Evolutionary conservation across 2,113 vertebrate species (phyloP).

Genomic region (Nicator chloris): DNA sequence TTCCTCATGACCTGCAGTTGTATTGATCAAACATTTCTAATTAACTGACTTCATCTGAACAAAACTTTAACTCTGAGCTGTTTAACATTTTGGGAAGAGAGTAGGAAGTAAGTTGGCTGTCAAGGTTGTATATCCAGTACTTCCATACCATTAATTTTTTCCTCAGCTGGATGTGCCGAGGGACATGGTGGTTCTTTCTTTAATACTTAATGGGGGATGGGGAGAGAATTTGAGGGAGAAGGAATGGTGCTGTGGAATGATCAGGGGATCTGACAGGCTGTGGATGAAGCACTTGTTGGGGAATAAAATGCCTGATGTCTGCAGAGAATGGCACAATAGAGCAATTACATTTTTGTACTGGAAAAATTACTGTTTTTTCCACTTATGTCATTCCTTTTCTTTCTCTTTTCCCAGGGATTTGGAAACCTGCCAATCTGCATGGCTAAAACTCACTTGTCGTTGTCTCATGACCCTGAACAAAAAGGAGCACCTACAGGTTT

Average conservation of each 20-base stretch:
- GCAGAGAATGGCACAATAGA: neutral
- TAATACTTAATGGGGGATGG: neutral
- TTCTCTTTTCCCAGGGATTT: conserved; percentile 81
- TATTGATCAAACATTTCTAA: neutral
- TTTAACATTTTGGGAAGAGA: neutral
- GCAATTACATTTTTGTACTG: neutral
- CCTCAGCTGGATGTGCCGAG: neutral
- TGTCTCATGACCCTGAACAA: conserved; percentile 92
- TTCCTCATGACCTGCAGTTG: neutral
- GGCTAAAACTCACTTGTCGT: conserved; percentile 96
- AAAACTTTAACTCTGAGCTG: neutral
- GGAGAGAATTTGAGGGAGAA: neutral
- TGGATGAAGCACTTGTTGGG: neutral
- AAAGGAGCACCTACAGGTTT: conserved; percentile 94
- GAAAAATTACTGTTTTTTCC: neutral
- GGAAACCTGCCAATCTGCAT: conserved; percentile 93
- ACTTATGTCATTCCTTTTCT: neutral
- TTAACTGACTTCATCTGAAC: neutral
- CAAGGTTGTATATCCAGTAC: neutral
- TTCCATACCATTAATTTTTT: neutral
- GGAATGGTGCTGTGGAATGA: neutral
- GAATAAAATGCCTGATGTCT: neutral
- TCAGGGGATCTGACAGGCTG: neutral
- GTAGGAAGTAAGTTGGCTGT: neutral
- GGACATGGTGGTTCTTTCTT: neutral